Base-by-base conservation (phyloP, 2,113 vertebrate genomes). In the Macaca nemestrina region DNA sequence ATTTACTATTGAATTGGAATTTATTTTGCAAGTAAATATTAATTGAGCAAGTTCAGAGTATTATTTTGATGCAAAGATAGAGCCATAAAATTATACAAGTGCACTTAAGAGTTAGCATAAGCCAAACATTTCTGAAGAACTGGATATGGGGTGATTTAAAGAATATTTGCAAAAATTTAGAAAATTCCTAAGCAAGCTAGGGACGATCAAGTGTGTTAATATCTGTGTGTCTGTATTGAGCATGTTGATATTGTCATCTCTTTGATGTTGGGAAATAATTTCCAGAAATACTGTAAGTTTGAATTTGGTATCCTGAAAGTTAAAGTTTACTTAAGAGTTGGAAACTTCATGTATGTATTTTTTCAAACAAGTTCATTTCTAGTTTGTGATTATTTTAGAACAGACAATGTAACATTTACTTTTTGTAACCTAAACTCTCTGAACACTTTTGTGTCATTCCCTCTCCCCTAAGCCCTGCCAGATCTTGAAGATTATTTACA, bases 241-340 rank as follows among this genome's bases (percentile, higher is more conserved):
- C 61, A 32, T 64, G 27, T 32, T 13, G 27, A 64, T 75, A 72
- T 95, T 76, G 16, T 45, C 43, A 64, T 59, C n/a, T 48, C 76
- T 90, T 92, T 87, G 45, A 83, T 30, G 23, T 43, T 94, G 27
- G 75, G 35, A 90, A 90, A 48, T 90, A 83, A 93, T 93, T 88
- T 96, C 40, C 8, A 90, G 67, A 96, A 79, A 72, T 38, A 87
- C 14, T 68, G 32, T 23, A 30, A 78, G 18, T 92, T 75, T 94
- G 57, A 94, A 50, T 93, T 50, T 81, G 35, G 11, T 78, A 59
- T 87, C n/a, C 38, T 87, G 40, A 75, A 30, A 90, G 50, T 70
- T 90, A 82, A 90, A 83, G 5, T 78, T n/a, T 90, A 87, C 73
- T 96, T 13, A 78, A 57, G 48, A 3, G 1, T 6, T 30, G 48